Conservation (phyloP, 2,797 vertebrate species). For the Sparidentex hasta region DNA sequence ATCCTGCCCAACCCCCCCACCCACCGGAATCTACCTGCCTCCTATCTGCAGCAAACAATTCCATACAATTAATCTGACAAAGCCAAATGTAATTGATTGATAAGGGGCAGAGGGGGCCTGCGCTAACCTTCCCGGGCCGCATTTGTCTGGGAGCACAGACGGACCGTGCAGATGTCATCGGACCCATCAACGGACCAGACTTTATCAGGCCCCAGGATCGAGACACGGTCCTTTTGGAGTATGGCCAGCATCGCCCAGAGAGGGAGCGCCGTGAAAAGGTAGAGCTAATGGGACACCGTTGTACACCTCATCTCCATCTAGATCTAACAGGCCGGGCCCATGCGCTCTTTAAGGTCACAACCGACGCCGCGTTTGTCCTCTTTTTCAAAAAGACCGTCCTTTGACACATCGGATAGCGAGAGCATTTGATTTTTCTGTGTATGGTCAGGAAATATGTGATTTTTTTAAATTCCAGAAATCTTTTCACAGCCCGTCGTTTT, state of each 20-base stretch:
- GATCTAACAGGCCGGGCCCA: slow-evolving; percentile 82
- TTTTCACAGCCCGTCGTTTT: slow-evolving; percentile 12
- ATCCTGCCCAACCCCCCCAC: slow-evolving; percentile 37
- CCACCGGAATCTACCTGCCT: slow-evolving; percentile 55
- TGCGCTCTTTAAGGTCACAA: slow-evolving; percentile 83
- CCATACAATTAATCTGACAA: slow-evolving; percentile 84
- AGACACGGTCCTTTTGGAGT: slow-evolving; percentile 79
- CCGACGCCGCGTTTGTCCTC: slow-evolving; percentile 67
- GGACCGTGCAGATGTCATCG: slow-evolving; percentile 83
- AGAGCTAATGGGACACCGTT: slow-evolving; percentile 82
- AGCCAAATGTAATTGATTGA: slow-evolving; percentile 85
- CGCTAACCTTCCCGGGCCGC: slow-evolving; percentile 66
- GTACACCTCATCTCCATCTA: slow-evolving; percentile 84
- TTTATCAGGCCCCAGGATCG: slow-evolving; percentile 83
- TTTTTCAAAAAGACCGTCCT: slow-evolving; percentile 53
- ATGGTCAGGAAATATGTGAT: slow-evolving; percentile 4
- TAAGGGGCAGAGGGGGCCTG: slow-evolving; percentile 67
- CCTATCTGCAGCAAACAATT: slow-evolving; percentile 81
- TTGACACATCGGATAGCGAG: slow-evolving; percentile 19
- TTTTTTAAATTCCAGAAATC: not conserved
- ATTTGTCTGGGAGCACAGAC: slow-evolving; percentile 77
- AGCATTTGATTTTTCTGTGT: slow-evolving; percentile 12
- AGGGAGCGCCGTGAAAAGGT: slow-evolving; percentile 82
- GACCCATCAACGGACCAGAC: slow-evolving; percentile 77
- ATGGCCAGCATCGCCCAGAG: slow-evolving; percentile 81